phyloP scores from a whole-genome alignment of 2,888 invertebrate genomes.

The Drosophila anceps region DNA sequence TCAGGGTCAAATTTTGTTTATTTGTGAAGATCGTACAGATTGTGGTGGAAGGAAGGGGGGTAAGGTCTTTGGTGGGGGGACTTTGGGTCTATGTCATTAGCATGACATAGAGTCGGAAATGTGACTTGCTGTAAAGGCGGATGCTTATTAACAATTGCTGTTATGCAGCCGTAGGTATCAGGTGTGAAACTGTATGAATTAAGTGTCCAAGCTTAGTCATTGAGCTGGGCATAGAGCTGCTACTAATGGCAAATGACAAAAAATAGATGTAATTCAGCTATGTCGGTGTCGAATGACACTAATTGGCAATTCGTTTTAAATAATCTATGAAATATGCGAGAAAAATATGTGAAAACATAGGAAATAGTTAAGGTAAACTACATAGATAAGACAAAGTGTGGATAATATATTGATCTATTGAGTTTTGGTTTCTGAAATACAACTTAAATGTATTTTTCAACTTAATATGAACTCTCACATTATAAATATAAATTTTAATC shows the following conservation, averaged over 20 bases:
- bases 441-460: too few relatives aligned
- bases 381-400: background rate
- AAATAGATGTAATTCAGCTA: constrained; percentile 21
- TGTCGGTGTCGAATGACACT: background rate
- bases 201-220: constrained; percentile 37
- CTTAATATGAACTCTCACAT: too few relatives aligned
- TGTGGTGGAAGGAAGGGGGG: background rate
- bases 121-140: constrained; percentile 53
- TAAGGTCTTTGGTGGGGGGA: background rate
- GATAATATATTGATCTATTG: background rate
- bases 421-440: background rate
- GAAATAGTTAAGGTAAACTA: background rate
- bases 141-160: constrained; percentile 47
- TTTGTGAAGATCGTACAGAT: constrained; percentile 42
- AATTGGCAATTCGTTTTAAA: background rate
- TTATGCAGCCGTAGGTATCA: constrained; percentile 4
- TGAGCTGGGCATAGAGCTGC: constrained; percentile 28
- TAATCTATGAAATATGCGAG: background rate
- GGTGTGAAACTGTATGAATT: constrained; percentile 28
- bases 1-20: constrained; percentile 52
- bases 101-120: constrained; percentile 49
- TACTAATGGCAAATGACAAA: constrained; percentile 40
- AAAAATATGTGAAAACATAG: background rate
- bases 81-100: constrained; percentile 56
- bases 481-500: background rate